Conservation (phyloP, 2,113 vertebrate species). For the Oryzias curvinotus region DNA sequence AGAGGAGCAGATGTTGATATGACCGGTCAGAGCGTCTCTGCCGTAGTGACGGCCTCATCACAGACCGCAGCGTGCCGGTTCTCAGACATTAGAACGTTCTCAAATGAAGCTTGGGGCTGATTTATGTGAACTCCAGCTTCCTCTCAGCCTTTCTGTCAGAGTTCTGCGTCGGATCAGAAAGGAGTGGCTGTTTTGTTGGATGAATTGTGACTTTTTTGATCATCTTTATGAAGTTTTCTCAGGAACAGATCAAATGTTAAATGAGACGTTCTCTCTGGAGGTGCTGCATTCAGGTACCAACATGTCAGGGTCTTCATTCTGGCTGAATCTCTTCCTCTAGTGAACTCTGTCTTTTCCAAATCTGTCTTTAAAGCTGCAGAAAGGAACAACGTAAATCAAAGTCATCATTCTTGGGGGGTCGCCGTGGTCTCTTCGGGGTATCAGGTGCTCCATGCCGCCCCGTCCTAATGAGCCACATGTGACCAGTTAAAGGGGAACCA, state of each 20-base stretch:
- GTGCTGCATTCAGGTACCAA: no score
- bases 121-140: slow-evolving; percentile 50
- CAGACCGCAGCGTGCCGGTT: slow-evolving; percentile 23
- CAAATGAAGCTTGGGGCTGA: slow-evolving; percentile 36
- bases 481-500: slow-evolving; percentile 75
- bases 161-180: slow-evolving; percentile 30
- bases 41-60: background rate
- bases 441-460: slow-evolving; percentile 65
- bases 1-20: background rate
- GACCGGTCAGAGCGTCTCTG: slow-evolving; percentile 6
- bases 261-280: background rate
- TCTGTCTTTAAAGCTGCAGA: slow-evolving; percentile 4
- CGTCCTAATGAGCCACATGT: slow-evolving; percentile 76
- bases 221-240: slow-evolving; percentile 12
- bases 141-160: slow-evolving; percentile 42
- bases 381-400: slow-evolving; percentile 29
- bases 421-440: slow-evolving; percentile 58
- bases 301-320: no score
- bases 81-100: slow-evolving; percentile 38
- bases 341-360: background rate
- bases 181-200: slow-evolving; percentile 43
- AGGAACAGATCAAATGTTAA: background rate
- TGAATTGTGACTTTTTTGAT: slow-evolving; percentile 25
- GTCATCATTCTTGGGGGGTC: slow-evolving; percentile 50
- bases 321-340: no score